A percentile compares a stretch with the other conserved stretches of the same genome.
phyloP scores from a whole-genome alignment of 2,888 invertebrate species.

The Caenorhabditis zanzibari region DNA sequence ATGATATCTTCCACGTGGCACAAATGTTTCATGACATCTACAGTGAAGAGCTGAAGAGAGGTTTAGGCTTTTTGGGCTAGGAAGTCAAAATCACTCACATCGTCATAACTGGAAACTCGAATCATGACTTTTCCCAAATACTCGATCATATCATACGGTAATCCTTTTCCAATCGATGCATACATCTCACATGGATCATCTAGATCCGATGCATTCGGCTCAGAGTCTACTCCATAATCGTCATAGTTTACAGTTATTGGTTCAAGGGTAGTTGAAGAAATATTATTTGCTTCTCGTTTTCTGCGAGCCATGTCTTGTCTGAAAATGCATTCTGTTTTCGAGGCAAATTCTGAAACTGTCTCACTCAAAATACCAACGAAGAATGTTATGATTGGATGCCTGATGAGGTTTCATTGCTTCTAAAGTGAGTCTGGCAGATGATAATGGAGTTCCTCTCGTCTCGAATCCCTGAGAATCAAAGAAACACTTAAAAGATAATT shows the following conservation, averaged over 20 bases:
- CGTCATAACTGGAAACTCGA: slow-evolving; percentile 67
- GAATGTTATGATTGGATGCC: slow-evolving; percentile 46
- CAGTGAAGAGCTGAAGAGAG: slow-evolving; percentile 68
- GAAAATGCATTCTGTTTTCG: not conserved
- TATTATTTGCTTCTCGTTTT: not conserved
- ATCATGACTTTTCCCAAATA: slow-evolving; percentile 71
- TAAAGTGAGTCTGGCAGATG: slow-evolving; percentile 65
- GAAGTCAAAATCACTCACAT: slow-evolving; percentile 43
- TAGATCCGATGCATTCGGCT: slow-evolving; percentile 67
- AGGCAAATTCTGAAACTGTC: not conserved
- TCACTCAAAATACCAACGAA: slow-evolving; percentile 61
- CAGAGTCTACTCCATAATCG: slow-evolving; percentile 73
- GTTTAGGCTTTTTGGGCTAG: not conserved
- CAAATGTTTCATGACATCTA: slow-evolving; percentile 67
- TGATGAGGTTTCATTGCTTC: slow-evolving; percentile 60
- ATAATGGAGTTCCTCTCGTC: slow-evolving; percentile 68
- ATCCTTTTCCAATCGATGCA: slow-evolving; percentile 60
- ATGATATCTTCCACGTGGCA: slow-evolving; percentile 74
- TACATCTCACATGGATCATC: slow-evolving; percentile 71
- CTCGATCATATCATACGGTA: slow-evolving; percentile 68
- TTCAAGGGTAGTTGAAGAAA: slow-evolving; percentile 39
- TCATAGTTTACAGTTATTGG: slow-evolving; percentile 70
- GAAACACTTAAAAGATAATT: not conserved
- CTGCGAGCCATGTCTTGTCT: slow-evolving; percentile 39
- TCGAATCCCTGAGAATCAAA: slow-evolving; percentile 68